These are phyloP conservation scores for Chrysolina oricalcia DNA, from an alignment of 2,888 invertebrate genomes.

Conservation along the genomic window DNA sequence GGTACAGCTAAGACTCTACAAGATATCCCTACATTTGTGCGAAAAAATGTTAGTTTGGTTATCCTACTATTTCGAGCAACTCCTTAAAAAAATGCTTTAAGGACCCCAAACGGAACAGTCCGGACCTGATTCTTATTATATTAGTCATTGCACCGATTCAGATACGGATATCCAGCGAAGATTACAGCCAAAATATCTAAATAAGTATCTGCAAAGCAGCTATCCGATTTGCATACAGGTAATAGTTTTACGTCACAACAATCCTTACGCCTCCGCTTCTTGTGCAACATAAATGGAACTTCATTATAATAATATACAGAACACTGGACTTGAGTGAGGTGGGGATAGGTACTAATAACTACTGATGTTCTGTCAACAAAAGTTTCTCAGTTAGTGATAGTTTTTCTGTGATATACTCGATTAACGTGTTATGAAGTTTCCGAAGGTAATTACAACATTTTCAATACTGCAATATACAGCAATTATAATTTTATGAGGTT, in stretches of 20 bases:
- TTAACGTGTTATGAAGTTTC: neutral
- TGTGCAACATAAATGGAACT: conserved; percentile 5
- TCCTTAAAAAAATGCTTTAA: no score
- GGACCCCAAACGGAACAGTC: neutral
- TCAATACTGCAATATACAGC: neutral
- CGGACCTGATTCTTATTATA: neutral
- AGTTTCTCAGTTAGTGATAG: conserved; percentile 21
- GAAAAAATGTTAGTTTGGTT: no score
- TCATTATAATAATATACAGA: neutral
- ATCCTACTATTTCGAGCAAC: no score
- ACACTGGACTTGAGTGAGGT: neutral
- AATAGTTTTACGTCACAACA: conserved; percentile 4
- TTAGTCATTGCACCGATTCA: conserved; percentile 1
- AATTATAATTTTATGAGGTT: neutral
- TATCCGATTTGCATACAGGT: conserved; percentile 3
- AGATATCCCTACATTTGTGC: no score
- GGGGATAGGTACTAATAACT: conserved; percentile 19
- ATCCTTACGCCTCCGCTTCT: conserved; percentile 16
- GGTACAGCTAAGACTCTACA: no score
- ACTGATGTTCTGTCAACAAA: conserved; percentile 31
- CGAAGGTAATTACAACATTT: neutral
- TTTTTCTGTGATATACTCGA: conserved; percentile 24
- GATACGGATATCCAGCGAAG: conserved; percentile 2
- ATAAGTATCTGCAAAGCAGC: conserved; percentile 10
- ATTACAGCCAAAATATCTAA: conserved; percentile 7